Evolutionary conservation across 1,140 invertebrate genomes (phyloP).

Genomic region (Ceratoteleas bidentatus): DNA sequence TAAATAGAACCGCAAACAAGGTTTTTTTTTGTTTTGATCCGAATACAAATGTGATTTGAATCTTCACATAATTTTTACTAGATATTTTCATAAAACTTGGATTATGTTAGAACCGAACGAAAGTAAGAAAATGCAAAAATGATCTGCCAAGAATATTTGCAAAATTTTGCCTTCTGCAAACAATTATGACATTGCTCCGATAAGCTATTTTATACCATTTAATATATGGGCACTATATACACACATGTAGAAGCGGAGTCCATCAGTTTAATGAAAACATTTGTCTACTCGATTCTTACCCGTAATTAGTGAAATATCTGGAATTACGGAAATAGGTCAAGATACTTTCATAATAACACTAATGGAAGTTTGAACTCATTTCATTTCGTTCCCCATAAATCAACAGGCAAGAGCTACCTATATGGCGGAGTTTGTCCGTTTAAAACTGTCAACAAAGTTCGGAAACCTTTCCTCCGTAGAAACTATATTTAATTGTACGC

Average conservation of each 20-base stretch:
- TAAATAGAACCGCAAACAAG: too few species aligned
- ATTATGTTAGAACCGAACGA: too few species aligned
- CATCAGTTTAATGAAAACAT: constrained; percentile 44
- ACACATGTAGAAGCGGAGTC: neutral
- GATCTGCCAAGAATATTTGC: too few species aligned
- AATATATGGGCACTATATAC: too few species aligned
- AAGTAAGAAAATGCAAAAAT: too few species aligned
- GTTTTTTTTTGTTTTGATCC: too few species aligned
- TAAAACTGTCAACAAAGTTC: constrained; percentile 28
- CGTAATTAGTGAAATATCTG: constrained; percentile 27
- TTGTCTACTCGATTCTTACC: constrained; percentile 5
- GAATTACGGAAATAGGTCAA: constrained; percentile 35
- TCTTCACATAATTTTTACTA: too few species aligned
- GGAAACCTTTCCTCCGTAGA: constrained; percentile 22
- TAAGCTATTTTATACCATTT: neutral
- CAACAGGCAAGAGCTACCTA: constrained; percentile 31
- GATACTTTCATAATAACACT: constrained; percentile 31
- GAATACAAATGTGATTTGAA: too few species aligned
- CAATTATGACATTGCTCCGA: neutral
- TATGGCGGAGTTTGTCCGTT: constrained; percentile 6
- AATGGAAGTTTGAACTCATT: constrained; percentile 38
- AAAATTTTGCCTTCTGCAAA: too few species aligned
- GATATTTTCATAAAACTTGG: too few species aligned
- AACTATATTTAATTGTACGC: constrained; percentile 37
- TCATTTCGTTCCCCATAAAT: constrained; percentile 38